Evolutionary conservation across 2,113 vertebrate genomes (phyloP), one percentile per base, ranked within the genome.

Genomic region (Aegithalos caudatus): DNA sequence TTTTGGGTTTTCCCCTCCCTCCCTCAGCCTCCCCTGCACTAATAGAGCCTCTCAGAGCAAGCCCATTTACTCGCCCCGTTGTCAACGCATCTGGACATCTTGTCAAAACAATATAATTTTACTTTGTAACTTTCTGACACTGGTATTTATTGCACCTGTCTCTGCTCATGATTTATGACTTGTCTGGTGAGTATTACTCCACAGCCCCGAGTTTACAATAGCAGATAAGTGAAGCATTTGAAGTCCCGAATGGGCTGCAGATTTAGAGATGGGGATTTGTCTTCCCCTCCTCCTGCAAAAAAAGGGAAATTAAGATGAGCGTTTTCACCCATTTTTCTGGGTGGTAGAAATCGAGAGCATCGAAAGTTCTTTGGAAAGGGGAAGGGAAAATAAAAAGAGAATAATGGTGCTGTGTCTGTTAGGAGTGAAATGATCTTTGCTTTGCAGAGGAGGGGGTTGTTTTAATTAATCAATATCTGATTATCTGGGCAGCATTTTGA

Each of bases 101-200:
- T 99, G 98, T 99, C 98, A 99, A 99, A 99, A 99, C 98, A 98
- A 98, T 98, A 96, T 98, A 97, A 98, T 98, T 98, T 98, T 96
- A 96, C 98, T 97, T 96, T 94, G 97, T 98, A 98, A 98, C 97
- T 98, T 98, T 98, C 97, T 98, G 98, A 98, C 98, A 98, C 98
- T 81, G 97, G 94, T 98, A 98, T 98, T 97, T 98, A 98, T 98
- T 98, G 97, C 98, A 98, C 97, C 97, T 98, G 98, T 98, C 98
- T 98, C 94, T 98, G 97, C 98, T 98, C 98, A 98, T 99, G 99
- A 99, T 99, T 98, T 99, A 99, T 99, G 98, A 98, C 98, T 98
- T 98, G 98, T 98, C 98, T 98, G 98, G 97, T 86, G 97, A 98
- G 95, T 98, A 98, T 98, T 98, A 98, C 98, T 98, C 98, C 96